These are phyloP conservation scores for Camponotus pennsylvanicus DNA, from an alignment of 1,140 invertebrate species.

Conservation along the genomic window DNA sequence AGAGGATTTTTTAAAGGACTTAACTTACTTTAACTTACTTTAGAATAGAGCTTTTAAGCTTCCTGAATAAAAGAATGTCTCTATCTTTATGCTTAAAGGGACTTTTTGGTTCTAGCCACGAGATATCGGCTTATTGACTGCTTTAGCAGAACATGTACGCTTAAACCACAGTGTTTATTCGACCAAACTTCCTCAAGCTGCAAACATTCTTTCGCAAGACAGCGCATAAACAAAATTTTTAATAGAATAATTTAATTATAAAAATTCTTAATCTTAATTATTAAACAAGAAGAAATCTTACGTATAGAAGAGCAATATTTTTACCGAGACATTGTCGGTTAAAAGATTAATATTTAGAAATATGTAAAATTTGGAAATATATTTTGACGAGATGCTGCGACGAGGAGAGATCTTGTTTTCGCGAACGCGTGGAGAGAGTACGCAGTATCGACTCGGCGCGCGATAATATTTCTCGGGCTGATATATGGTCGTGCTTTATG, in stretches of 20 bases:
- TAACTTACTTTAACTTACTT: conserved; percentile 25
- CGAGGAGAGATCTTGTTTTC: conserved; percentile 31
- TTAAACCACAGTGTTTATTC: conserved; percentile 46
- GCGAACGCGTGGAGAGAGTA: conserved; percentile 22
- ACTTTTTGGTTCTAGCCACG: conserved; percentile 30
- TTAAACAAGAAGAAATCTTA: background rate
- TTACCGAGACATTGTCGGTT: conserved; percentile 16
- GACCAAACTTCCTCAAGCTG: background rate
- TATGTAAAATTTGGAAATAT: background rate
- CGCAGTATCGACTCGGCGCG: conserved; percentile 58
- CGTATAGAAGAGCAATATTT: background rate
- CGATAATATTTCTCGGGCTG: conserved; percentile 60
- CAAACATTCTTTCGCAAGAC: background rate
- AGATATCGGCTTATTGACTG: conserved; percentile 62
- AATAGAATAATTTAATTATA: conserved; percentile 2
- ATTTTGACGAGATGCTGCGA: background rate
- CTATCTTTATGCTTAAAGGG: conserved; percentile 18
- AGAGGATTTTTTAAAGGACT: conserved; percentile 40
- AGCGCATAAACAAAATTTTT: background rate
- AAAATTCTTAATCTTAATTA: background rate
- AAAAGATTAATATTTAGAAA: background rate
- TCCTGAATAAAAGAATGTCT: conserved; percentile 37
- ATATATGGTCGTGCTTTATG: conserved; percentile 70
- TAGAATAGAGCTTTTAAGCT: conserved; percentile 53
- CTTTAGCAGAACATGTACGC: conserved; percentile 32